These are phyloP conservation scores for Arge pagana DNA, from an alignment of 2,888 invertebrate genomes.

Conservation along the genomic window DNA sequence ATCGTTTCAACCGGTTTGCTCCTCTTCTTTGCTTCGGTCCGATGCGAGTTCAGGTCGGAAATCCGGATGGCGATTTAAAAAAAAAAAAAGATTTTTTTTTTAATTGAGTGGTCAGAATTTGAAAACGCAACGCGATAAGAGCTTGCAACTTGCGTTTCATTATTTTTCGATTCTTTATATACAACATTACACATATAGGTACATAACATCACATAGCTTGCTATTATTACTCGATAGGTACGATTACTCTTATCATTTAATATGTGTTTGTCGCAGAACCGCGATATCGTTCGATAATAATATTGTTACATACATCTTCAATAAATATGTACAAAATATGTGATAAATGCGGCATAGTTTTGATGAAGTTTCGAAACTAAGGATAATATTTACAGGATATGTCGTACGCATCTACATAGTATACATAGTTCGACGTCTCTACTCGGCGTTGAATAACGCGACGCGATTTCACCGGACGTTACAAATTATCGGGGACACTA, in stretches of 20 bases:
- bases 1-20: neutral
- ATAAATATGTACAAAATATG: conserved; percentile 35
- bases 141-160: conserved; percentile 42
- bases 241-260: conserved; percentile 35
- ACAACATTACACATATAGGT: conserved; percentile 54
- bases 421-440: too few species aligned
- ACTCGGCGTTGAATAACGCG: too few species aligned
- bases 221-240: conserved; percentile 49
- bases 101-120: too few species aligned
- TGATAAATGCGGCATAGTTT: too few species aligned
- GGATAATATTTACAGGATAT: conserved; percentile 34
- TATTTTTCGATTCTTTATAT: conserved; percentile 46
- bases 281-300: conserved; percentile 29
- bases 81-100: too few species aligned
- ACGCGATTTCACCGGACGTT: too few species aligned
- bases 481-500: too few species aligned
- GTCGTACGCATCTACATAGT: conserved; percentile 24
- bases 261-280: conserved; percentile 33
- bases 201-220: conserved; percentile 57
- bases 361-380: too few species aligned
- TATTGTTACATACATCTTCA: conserved; percentile 30
- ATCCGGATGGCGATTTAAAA: too few species aligned
- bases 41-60: too few species aligned
- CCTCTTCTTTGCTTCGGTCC: too few species aligned
- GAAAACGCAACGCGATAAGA: too few species aligned